These are phyloP conservation scores for Thripadectes ignobilis DNA, from an alignment of 2,797 vertebrate species.

Conservation along the genomic window DNA sequence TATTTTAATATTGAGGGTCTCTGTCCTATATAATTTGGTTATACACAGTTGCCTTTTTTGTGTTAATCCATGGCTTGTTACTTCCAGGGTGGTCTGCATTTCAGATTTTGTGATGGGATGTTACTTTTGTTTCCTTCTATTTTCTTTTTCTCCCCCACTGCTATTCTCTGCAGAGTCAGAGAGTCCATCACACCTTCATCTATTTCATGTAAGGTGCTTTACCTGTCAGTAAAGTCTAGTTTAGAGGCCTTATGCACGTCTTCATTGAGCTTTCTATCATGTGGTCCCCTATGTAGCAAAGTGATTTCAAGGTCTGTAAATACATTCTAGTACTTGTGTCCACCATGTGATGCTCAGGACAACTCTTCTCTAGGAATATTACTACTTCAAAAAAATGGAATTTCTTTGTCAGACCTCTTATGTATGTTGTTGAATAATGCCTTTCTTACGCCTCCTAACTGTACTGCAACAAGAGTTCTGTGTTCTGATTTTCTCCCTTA, in stretches of 20 bases:
- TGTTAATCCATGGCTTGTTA: not conserved
- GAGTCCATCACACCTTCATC: not conserved
- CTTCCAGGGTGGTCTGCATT: not conserved
- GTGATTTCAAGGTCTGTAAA: not conserved
- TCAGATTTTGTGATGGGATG: not conserved
- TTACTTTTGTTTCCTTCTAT: not conserved
- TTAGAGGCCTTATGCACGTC: not conserved
- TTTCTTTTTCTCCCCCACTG: not conserved
- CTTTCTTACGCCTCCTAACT: not conserved
- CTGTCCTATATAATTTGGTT: not conserved
- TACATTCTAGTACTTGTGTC: not conserved
- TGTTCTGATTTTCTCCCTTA: constrained; percentile 31
- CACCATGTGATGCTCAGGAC: not conserved
- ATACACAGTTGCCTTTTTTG: not conserved
- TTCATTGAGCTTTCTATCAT: not conserved
- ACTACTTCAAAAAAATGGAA: not conserved
- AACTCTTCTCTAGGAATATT: not conserved
- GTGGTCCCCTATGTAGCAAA: not conserved
- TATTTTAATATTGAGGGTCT: not conserved
- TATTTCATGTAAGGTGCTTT: not conserved
- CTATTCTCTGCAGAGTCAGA: not conserved
- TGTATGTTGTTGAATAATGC: not conserved
- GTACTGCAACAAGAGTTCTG: not conserved
- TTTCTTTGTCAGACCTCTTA: not conserved
- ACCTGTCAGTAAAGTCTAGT: not conserved